Percentiles rank a stretch among this genome's conserved stretches.
Evolutionary conservation across 37 sponge, comb jelly and placozoan genomes (phyloP).

Genomic region (Corticium candelabrum): DNA sequence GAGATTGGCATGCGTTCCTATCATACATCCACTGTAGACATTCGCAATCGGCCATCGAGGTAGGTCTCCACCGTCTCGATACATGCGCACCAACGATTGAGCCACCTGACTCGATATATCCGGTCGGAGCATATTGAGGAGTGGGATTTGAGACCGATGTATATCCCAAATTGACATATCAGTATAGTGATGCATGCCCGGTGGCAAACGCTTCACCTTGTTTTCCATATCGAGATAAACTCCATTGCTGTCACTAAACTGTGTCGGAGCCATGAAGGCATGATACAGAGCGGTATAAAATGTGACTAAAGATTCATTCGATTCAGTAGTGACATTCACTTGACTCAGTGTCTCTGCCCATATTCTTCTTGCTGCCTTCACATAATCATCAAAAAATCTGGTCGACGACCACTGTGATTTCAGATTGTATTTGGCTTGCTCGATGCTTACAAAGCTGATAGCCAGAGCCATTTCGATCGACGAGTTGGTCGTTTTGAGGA

Average conservation of each 20-base stretch:
- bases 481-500: not conserved
- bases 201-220: conserved; percentile 6
- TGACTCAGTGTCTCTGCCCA: conserved; percentile 19
- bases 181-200: conserved; percentile 10
- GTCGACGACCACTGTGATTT: conserved; percentile 13
- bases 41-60: conserved; percentile 58
- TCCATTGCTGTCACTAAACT: conserved; percentile 32
- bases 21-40: conserved; percentile 38
- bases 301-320: conserved; percentile 12
- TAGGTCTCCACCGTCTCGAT: conserved; percentile 33
- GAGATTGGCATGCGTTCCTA: conserved; percentile 45
- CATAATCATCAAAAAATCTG: conserved; percentile 5
- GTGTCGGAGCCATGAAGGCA: conserved; percentile 33
- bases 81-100: conserved; percentile 30
- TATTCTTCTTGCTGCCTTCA: not conserved
- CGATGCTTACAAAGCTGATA: conserved; percentile 35
- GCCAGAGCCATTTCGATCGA: conserved; percentile 17
- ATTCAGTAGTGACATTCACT: not conserved
- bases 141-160: conserved; percentile 32
- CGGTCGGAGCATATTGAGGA: conserved; percentile 30
- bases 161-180: conserved; percentile 51
- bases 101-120: conserved; percentile 14
- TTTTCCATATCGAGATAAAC: conserved; percentile 19
- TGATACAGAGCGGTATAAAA: conserved; percentile 42
- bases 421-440: conserved; percentile 26